phyloP scores from a whole-genome alignment of 2,113 vertebrate species.

The Alouatta palliata region DNA sequence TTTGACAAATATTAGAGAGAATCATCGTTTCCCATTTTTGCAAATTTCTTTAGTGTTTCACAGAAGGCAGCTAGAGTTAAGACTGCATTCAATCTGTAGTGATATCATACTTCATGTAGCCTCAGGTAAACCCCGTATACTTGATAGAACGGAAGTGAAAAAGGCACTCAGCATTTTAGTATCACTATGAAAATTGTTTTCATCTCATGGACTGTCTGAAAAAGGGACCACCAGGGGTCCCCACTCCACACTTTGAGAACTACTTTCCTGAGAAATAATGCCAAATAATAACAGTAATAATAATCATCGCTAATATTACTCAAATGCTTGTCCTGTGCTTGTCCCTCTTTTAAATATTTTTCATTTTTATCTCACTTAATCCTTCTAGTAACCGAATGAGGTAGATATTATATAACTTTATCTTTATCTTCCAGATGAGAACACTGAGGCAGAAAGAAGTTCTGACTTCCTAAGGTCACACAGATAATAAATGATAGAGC shows the following conservation, averaged over 20 bases:
- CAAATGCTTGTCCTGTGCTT: not conserved
- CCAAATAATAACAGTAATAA: not conserved
- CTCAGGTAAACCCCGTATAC: not conserved
- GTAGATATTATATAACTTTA: not conserved
- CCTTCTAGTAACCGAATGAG: not conserved
- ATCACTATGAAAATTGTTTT: not conserved
- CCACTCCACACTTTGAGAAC: slow-evolving; percentile 23
- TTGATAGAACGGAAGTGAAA: not conserved
- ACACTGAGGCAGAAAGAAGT: not conserved
- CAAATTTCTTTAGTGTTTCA: not conserved
- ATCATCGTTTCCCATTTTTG: not conserved
- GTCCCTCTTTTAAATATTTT: not conserved
- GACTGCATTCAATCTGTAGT: not conserved
- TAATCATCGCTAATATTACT: not conserved
- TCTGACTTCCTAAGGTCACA: not conserved
- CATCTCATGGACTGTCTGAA: no score
- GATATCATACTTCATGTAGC: not conserved
- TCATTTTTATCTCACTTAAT: not conserved
- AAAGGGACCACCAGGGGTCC: not conserved
- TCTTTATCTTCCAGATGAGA: not conserved
- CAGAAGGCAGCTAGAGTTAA: not conserved
- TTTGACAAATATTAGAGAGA: not conserved
- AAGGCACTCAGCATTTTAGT: not conserved
- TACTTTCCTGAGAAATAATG: not conserved
- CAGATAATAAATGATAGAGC: not conserved